A percentile compares a stretch with the other conserved stretches of the same genome.
These are phyloP conservation scores for Armadillidium nasatum DNA, from an alignment of 1,140 invertebrate species.

Conservation along the genomic window DNA sequence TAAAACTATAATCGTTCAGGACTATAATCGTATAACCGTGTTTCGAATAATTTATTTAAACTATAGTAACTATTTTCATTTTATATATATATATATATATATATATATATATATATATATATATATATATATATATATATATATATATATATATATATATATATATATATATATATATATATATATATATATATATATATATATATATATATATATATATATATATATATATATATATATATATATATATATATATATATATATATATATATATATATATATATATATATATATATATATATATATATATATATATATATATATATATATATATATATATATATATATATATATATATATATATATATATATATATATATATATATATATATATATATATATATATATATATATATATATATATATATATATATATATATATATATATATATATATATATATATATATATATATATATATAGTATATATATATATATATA, in stretches of 20 bases:
- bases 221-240: background rate
- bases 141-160: conserved; percentile 15
- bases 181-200: background rate
- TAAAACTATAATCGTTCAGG: background rate
- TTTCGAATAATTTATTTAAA: too few species aligned
- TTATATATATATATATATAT: conserved; percentile 11
- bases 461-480: too few species aligned
- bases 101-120: conserved; percentile 13
- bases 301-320: background rate
- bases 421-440: conserved; percentile 13
- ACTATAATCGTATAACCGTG: too few species aligned
- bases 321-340: background rate
- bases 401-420: conserved; percentile 15
- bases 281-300: background rate
- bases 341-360: background rate
- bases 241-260: background rate
- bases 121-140: conserved; percentile 11
- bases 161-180: conserved; percentile 13
- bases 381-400: background rate
- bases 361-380: background rate
- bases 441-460: background rate
- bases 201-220: background rate
- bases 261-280: background rate
- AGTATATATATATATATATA: too few species aligned
- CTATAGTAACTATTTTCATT: too few species aligned